A percentile compares a stretch with the other conserved stretches of the same genome.
phyloP scores from a whole-genome alignment of 2,888 invertebrate genomes.

The Molorchus minor region DNA sequence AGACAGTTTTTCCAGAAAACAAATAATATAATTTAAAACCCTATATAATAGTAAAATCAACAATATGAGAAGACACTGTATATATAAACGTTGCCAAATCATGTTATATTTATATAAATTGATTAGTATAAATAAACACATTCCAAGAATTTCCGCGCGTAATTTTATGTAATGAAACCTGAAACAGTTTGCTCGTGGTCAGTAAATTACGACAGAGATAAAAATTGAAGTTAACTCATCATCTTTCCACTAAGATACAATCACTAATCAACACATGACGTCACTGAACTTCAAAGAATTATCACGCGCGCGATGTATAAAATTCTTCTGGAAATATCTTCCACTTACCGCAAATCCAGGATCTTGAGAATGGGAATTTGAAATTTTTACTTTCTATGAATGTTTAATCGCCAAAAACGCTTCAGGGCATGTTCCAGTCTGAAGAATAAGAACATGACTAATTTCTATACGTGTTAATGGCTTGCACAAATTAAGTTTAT shows the following conservation, averaged over 20 bases:
- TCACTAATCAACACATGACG: not conserved
- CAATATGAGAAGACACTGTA: not conserved
- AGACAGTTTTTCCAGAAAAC: too few species aligned
- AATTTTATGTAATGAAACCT: constrained; percentile 26
- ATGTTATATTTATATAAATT: not conserved
- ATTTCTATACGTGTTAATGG: constrained; percentile 42
- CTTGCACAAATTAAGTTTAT: constrained; percentile 42
- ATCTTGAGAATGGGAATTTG: constrained; percentile 44
- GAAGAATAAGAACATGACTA: constrained; percentile 44
- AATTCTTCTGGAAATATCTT: too few species aligned
- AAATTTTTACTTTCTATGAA: constrained; percentile 45
- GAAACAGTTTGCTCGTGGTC: constrained; percentile 29
- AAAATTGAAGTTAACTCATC: constrained; percentile 22
- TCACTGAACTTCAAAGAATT: not conserved
- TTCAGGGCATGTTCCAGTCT: constrained; percentile 37
- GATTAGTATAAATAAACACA: constrained; percentile 4
- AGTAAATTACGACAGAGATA: constrained; percentile 20
- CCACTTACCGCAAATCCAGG: constrained; percentile 29
- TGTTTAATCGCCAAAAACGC: constrained; percentile 42
- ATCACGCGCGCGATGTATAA: too few species aligned
- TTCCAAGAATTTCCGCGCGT: constrained; percentile 12
- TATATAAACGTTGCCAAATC: constrained; percentile 6
- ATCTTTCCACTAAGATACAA: constrained; percentile 25
- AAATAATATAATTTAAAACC: too few species aligned
- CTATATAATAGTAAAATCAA: too few species aligned